Evolutionary conservation across 2,113 vertebrate genomes (phyloP).

Genomic region (Holacanthus passer): DNA sequence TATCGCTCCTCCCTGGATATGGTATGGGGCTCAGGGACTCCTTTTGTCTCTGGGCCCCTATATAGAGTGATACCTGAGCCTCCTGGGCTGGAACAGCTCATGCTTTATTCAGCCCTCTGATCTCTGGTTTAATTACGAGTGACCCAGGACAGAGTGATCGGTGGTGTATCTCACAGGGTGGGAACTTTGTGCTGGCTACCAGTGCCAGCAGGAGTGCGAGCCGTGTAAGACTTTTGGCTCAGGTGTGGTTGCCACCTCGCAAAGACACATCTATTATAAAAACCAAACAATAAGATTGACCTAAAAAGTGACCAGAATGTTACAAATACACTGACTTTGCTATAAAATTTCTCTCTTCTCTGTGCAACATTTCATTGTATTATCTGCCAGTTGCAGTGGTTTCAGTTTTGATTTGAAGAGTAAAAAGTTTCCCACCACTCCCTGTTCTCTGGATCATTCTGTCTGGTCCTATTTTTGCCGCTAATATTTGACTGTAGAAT

Average conservation of each 20-base stretch:
- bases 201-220: background rate
- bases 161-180: slow-evolving; percentile 19
- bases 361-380: background rate
- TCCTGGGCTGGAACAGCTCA: slow-evolving; percentile 62
- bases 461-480: background rate
- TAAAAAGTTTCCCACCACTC: background rate
- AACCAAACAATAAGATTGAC: background rate
- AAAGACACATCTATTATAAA: background rate
- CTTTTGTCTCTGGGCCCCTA: slow-evolving; percentile 66
- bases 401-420: background rate
- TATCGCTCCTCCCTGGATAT: slow-evolving; percentile 41
- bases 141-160: slow-evolving; percentile 48
- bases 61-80: slow-evolving; percentile 73
- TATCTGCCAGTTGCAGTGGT: background rate
- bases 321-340: background rate
- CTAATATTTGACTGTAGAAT: background rate
- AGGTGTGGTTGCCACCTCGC: background rate
- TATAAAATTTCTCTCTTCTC: background rate
- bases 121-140: slow-evolving; percentile 78
- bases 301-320: background rate
- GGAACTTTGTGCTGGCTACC: slow-evolving; percentile 28
- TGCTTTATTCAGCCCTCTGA: slow-evolving; percentile 80
- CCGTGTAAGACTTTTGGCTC: background rate
- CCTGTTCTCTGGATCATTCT: background rate
- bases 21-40: slow-evolving; percentile 61